Conservation (phyloP, 2,113 vertebrate species). For the Blennius ocellaris region DNA sequence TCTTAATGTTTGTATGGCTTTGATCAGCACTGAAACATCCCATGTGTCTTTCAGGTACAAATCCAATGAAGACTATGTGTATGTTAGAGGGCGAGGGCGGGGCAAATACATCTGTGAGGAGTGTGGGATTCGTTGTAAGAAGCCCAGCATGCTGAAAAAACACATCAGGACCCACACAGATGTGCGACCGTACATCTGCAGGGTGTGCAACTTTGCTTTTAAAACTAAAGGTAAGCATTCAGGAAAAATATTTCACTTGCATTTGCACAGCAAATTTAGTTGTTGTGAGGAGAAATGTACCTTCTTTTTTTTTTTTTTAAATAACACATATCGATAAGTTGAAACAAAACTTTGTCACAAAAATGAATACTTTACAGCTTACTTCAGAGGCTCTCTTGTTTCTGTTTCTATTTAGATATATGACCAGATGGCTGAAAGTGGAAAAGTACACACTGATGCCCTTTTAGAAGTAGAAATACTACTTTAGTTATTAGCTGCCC, state of each 20-base stretch:
- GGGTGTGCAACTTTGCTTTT: slow-evolving; percentile 98
- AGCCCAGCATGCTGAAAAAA: slow-evolving; percentile 99
- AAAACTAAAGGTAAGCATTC: slow-evolving; percentile 96
- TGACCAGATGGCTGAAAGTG: neutral
- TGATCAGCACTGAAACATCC: neutral
- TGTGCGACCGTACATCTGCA: slow-evolving; percentile 96
- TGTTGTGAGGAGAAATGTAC: no score
- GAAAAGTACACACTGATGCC: no score
- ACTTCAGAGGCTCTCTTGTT: neutral
- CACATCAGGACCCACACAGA: slow-evolving; percentile 98
- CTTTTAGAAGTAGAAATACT: no score
- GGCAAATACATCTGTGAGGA: slow-evolving; percentile 99
- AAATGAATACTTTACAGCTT: no score
- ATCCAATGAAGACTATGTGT: slow-evolving; percentile 98
- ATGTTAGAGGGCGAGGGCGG: slow-evolving; percentile 95
- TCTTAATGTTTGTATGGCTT: slow-evolving; percentile 1
- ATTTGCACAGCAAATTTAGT: no score
- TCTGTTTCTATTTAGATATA: slow-evolving; percentile 20
- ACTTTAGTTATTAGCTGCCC: no score
- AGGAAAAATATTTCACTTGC: no score
- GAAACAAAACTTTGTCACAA: no score
- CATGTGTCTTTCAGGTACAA: slow-evolving; percentile 87
- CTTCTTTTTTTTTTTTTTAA: no score
- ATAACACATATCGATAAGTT: no score
- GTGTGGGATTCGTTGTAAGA: slow-evolving; percentile 99